Evolutionary conservation across 2,888 invertebrate genomes (phyloP).

Genomic region (Tipula helvola): DNA sequence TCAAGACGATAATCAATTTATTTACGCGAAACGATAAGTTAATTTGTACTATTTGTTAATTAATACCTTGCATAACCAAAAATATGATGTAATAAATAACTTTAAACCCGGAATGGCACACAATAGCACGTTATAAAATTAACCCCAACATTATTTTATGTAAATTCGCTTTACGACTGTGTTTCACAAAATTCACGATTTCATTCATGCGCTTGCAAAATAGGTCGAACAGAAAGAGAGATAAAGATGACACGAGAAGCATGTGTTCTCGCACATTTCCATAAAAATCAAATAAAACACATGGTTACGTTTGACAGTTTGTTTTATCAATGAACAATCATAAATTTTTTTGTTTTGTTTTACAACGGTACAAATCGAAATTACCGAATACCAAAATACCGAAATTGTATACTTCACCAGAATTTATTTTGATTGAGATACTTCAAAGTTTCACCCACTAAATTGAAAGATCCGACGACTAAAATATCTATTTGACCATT

Average conservation of each 20-base stretch:
- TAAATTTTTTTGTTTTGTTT: neutral
- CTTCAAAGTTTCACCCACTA: constrained; percentile 53
- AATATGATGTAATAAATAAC: neutral
- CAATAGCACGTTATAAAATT: neutral
- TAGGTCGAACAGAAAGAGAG: neutral
- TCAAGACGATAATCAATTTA: neutral
- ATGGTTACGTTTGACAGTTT: neutral
- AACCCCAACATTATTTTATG: neutral
- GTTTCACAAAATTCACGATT: neutral
- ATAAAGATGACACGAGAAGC: neutral
- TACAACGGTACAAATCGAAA: neutral
- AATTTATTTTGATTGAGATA: neutral
- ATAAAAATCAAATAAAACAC: neutral
- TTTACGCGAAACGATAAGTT: neutral
- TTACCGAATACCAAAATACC: neutral
- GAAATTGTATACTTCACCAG: neutral
- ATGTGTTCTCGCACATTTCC: neutral
- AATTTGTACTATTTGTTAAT: neutral
- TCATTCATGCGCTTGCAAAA: neutral
- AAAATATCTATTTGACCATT: constrained; percentile 39
- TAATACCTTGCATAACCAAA: neutral
- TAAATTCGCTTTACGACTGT: neutral
- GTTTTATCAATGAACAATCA: neutral
- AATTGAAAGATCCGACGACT: constrained; percentile 73
- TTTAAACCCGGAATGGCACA: neutral